phyloP scores from a whole-genome alignment of 2,113 vertebrate species.

The Triplophysa tibetana region DNA sequence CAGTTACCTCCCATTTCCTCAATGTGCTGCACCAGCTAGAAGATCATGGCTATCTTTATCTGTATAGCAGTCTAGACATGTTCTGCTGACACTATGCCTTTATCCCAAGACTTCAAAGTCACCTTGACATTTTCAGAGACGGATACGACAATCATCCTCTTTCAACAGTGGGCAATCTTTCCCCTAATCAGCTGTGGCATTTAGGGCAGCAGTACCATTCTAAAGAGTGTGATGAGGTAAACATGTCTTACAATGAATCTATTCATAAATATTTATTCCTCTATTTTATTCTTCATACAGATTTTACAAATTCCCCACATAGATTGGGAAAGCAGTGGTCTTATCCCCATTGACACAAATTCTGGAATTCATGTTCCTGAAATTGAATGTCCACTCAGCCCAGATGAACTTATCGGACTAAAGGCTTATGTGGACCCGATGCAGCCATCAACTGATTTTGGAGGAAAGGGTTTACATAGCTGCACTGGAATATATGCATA shows the following conservation, averaged over 20 bases:
- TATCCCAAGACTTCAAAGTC: neutral
- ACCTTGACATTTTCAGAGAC: constrained; percentile 5
- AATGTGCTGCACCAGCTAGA: constrained; percentile 11
- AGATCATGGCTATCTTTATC: constrained; percentile 1
- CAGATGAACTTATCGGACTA: neutral
- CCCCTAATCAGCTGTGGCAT: constrained; percentile 22
- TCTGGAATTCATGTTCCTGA: constrained; percentile 8
- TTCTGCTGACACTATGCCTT: constrained; percentile 27
- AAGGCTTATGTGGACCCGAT: constrained; percentile 5
- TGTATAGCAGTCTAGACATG: constrained; percentile 20
- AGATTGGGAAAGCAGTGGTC: constrained; percentile 22
- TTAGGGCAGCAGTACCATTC: constrained; percentile 13
- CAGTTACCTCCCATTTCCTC: constrained; percentile 11
- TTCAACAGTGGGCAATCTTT: neutral
- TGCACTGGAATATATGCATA: constrained; percentile 2
- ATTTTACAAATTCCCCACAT: constrained; percentile 5
- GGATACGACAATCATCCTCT: constrained; percentile 20
- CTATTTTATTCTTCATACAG: neutral
- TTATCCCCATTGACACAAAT: constrained; percentile 13
- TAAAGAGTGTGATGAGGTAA: constrained; percentile 2
- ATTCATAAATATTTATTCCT: neutral
- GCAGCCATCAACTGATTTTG: neutral
- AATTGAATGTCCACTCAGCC: neutral
- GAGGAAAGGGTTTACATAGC: neutral
- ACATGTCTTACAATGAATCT: neutral